phyloP scores from a whole-genome alignment of 2,888 invertebrate genomes.

The Boloria euphrosyne region DNA sequence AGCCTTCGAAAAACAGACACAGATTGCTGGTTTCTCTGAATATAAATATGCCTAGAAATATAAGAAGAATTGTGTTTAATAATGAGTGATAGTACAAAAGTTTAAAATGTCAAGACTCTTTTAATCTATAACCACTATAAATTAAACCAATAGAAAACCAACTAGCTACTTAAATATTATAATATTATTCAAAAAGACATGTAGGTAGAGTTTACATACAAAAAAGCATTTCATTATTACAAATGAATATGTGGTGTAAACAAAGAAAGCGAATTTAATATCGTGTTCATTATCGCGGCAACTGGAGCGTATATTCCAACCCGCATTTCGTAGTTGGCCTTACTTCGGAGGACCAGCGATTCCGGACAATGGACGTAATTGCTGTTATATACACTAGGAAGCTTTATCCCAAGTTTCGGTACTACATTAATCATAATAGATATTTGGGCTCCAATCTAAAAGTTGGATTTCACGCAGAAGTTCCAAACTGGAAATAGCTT shows the following conservation, averaged over 20 bases:
- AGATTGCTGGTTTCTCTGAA: too few species aligned
- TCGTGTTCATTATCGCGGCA: constrained; percentile 34
- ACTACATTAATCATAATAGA: constrained; percentile 37
- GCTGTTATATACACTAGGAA: constrained; percentile 14
- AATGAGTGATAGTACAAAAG: too few species aligned
- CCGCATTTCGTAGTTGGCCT: constrained; percentile 26
- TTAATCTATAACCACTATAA: too few species aligned
- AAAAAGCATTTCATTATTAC: constrained; percentile 11
- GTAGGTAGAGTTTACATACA: too few species aligned
- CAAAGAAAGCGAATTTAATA: constrained; percentile 35
- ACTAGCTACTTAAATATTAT: neutral
- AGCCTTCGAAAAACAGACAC: too few species aligned
- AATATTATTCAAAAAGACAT: neutral
- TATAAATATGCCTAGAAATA: too few species aligned
- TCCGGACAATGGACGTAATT: constrained; percentile 20
- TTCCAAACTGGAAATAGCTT: constrained; percentile 9
- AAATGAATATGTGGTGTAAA: constrained; percentile 26
- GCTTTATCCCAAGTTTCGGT: constrained; percentile 28
- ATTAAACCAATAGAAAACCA: too few species aligned
- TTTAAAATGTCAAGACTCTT: too few species aligned
- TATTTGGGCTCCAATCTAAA: constrained; percentile 35
- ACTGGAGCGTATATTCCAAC: constrained; percentile 32
- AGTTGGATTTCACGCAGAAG: constrained; percentile 26
- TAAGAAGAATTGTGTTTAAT: too few species aligned
- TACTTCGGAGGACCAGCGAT: constrained; percentile 19